phyloP scores from a whole-genome alignment of 2,888 invertebrate genomes.

The Anthoptus insignis region DNA sequence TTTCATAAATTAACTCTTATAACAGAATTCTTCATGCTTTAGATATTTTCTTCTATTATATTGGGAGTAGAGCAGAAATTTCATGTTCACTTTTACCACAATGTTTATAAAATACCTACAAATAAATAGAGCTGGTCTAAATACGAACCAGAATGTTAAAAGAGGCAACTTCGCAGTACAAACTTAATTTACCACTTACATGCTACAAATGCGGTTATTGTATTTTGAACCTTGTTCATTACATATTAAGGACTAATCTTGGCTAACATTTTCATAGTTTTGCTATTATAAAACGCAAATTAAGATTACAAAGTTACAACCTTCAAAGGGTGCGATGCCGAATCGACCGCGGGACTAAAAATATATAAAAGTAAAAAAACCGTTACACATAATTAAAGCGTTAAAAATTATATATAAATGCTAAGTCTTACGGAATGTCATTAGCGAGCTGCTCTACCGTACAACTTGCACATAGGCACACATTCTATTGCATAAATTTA shows the following conservation, averaged over 20 bases:
- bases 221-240: constrained; percentile 31
- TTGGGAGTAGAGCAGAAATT: too few species aligned
- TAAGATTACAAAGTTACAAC: constrained; percentile 1
- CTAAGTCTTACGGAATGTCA: constrained; percentile 28
- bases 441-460: background rate
- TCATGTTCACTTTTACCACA: too few species aligned
- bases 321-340: background rate
- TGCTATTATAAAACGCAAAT: background rate
- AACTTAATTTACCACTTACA: constrained; percentile 53
- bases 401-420: constrained; percentile 19
- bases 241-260: constrained; percentile 6
- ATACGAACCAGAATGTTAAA: constrained; percentile 56
- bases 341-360: background rate
- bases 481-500: background rate
- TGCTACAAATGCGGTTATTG: constrained; percentile 22
- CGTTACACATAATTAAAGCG: constrained; percentile 30
- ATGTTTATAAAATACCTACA: too few species aligned
- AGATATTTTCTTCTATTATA: background rate
- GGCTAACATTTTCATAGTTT: constrained; percentile 8
- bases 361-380: constrained; percentile 26
- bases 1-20: too few species aligned
- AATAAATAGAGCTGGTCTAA: too few species aligned
- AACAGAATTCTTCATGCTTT: too few species aligned
- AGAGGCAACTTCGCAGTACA: constrained; percentile 46
- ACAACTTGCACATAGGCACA: constrained; percentile 9